These are phyloP conservation scores for Mastacembelus armatus DNA, from an alignment of 2,797 vertebrate genomes.

Conservation along the genomic window DNA sequence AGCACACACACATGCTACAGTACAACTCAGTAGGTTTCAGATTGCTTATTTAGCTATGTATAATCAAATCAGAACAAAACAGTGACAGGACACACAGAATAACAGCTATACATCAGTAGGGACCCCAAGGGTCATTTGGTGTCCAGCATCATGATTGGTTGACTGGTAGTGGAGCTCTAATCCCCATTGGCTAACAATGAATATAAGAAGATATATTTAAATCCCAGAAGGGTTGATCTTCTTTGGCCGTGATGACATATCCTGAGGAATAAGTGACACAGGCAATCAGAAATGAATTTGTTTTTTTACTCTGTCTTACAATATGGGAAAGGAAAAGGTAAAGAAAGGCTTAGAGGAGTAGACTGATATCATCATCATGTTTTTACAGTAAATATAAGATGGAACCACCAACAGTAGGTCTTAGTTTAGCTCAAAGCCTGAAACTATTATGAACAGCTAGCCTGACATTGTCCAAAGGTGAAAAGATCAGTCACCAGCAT, in stretches of 20 bases:
- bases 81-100: constrained; percentile 71
- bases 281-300: not conserved
- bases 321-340: not conserved
- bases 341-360: not conserved
- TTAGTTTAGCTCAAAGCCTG: no score
- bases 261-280: constrained; percentile 50
- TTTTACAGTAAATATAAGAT: not conserved
- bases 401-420: no score
- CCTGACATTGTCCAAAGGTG: no score
- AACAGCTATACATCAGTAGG: constrained; percentile 78
- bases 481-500: no score
- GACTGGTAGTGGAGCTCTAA: constrained; percentile 59
- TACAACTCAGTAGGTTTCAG: constrained; percentile 75
- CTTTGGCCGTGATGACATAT: constrained; percentile 65
- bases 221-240: constrained; percentile 46
- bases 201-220: constrained; percentile 10
- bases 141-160: constrained; percentile 80
- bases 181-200: constrained; percentile 33
- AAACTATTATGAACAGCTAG: no score
- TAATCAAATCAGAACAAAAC: constrained; percentile 64
- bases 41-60: constrained; percentile 57
- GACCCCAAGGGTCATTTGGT: constrained; percentile 63
- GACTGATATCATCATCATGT: not conserved
- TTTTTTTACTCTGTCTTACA: not conserved
- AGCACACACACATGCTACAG: constrained; percentile 59